A percentile compares a stretch with the other conserved stretches of the same genome.
Conservation (phyloP, 2,888 invertebrate species). For the Spilarctia lutea region DNA sequence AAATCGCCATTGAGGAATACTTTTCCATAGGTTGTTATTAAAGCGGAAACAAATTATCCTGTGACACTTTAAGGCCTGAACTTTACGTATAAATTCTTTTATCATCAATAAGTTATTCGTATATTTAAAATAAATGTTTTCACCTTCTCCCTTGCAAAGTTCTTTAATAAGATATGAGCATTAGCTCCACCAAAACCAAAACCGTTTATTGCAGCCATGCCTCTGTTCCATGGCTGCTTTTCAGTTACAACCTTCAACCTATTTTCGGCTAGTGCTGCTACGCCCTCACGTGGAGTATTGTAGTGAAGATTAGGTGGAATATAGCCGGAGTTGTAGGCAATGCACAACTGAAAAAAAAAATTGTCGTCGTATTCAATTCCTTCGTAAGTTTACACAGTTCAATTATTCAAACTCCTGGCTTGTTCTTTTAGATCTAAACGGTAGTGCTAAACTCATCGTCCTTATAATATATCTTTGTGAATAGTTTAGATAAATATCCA, state of each 20-base stretch:
- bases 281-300: conserved; percentile 86
- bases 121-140: not conserved
- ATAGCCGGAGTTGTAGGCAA: conserved; percentile 92
- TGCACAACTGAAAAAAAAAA: conserved; percentile 82
- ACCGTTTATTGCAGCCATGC: conserved; percentile 94
- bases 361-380: no score
- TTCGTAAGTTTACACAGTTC: no score
- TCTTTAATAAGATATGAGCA: conserved; percentile 89
- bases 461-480: not conserved
- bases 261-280: conserved; percentile 87
- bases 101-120: no score
- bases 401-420: no score
- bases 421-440: no score
- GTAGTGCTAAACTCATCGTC: not conserved
- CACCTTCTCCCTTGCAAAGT: conserved; percentile 86
- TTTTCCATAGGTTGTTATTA: no score
- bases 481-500: not conserved
- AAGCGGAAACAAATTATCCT: no score
- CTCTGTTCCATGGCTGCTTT: conserved; percentile 89
- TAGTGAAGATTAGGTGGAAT: conserved; percentile 96
- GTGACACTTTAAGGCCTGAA: no score
- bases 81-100: no score
- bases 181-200: conserved; percentile 98
- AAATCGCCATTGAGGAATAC: no score
- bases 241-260: conserved; percentile 91